Evolutionary conservation across 2,888 invertebrate species (phyloP).

Genomic region (Eristalis tenax): DNA sequence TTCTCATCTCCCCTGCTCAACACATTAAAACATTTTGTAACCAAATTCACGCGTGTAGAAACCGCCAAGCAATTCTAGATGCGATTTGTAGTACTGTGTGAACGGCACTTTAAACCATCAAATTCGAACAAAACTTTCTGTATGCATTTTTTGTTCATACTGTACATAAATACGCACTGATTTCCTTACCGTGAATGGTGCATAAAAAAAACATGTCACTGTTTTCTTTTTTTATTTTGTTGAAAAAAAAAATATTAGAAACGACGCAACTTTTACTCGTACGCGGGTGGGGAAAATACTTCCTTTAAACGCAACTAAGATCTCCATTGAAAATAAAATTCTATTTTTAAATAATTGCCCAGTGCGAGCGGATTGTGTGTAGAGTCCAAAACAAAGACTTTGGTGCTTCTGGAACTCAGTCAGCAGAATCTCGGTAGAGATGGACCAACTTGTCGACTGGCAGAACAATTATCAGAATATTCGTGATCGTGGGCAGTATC

Average conservation of each 20-base stretch:
- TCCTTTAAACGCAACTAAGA: not conserved
- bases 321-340: not conserved
- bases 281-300: not conserved
- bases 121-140: not conserved
- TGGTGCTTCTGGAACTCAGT: not conserved
- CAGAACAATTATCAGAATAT: constrained; percentile 87
- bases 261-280: constrained; percentile 38
- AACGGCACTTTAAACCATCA: no score
- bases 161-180: constrained; percentile 1
- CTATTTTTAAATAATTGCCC: constrained; percentile 24
- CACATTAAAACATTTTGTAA: no score
- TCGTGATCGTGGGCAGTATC: constrained; percentile 87
- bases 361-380: not conserved
- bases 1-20: no score
- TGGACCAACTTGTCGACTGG: constrained; percentile 84
- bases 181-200: constrained; percentile 4
- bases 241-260: constrained; percentile 13
- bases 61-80: no score
- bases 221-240: not conserved
- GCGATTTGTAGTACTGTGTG: no score
- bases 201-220: not conserved
- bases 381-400: not conserved
- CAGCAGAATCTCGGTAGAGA: not conserved
- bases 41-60: no score
- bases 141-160: not conserved